Percentiles rank a stretch among this genome's conserved stretches.
Evolutionary conservation across 1,140 invertebrate species (phyloP).

Genomic region (Zophobas atratus): DNA sequence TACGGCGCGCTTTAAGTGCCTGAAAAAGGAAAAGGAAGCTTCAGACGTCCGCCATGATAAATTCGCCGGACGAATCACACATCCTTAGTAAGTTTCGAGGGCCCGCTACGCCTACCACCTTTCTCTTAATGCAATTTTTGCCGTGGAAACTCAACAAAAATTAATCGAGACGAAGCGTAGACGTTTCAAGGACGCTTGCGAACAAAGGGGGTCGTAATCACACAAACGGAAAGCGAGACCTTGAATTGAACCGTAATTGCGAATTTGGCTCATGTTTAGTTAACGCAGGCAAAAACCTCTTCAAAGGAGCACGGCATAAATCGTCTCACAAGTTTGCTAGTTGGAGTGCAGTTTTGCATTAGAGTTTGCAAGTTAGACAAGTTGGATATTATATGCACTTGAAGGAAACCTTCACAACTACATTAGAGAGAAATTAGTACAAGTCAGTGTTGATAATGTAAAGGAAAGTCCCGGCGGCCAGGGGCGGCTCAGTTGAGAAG

Average conservation of each 20-base stretch:
- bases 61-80: slow-evolving; percentile 23
- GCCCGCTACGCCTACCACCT: background rate
- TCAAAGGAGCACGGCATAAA: slow-evolving; percentile 2
- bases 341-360: slow-evolving; percentile 30
- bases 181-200: too few species aligned
- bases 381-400: slow-evolving; percentile 29
- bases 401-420: slow-evolving; percentile 23
- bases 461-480: background rate
- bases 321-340: slow-evolving; percentile 12
- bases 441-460: slow-evolving; percentile 2
- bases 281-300: background rate
- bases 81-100: slow-evolving; percentile 13
- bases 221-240: too few species aligned
- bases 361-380: slow-evolving; percentile 30
- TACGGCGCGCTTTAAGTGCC: slow-evolving; percentile 29
- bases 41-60: slow-evolving; percentile 16
- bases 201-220: too few species aligned
- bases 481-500: too few species aligned
- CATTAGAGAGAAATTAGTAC: slow-evolving; percentile 29
- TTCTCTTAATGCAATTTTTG: background rate
- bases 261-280: too few species aligned
- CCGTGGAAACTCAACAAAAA: background rate
- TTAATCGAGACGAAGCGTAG: background rate
- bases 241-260: too few species aligned
- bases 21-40: slow-evolving; percentile 17